Conservation (phyloP, 2,797 vertebrate genomes). For the Antennarius maculatus region DNA sequence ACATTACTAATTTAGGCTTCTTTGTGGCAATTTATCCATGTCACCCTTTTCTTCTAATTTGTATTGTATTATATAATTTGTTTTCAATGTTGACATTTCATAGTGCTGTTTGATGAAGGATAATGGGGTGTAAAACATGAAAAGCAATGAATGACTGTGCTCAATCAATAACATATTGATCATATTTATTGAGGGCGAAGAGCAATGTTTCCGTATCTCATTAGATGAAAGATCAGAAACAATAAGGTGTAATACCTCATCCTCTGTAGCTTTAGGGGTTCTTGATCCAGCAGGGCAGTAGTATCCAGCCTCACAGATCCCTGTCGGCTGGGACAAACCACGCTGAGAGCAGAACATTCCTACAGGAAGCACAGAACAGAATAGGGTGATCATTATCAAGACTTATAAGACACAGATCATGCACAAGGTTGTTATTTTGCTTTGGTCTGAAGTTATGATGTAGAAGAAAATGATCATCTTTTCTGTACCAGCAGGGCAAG, state of each 20-base stretch:
- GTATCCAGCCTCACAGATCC: constrained; percentile 86
- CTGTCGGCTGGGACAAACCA: constrained; percentile 85
- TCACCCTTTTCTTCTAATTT: too few species aligned
- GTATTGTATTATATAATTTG: too few species aligned
- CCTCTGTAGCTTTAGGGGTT: constrained; percentile 82
- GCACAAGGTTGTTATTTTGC: background rate
- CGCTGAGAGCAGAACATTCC: constrained; percentile 88
- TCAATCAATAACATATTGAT: background rate
- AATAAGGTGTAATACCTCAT: constrained; percentile 75
- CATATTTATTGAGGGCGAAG: background rate
- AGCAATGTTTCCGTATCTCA: background rate
- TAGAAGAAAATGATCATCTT: background rate
- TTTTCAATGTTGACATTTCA: too few species aligned
- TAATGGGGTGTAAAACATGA: background rate
- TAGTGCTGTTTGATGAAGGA: background rate
- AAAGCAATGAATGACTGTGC: background rate
- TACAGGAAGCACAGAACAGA: constrained; percentile 53
- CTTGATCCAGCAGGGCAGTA: constrained; percentile 86
- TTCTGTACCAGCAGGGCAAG: constrained; percentile 84
- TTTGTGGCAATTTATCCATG: too few species aligned
- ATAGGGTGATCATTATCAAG: background rate
- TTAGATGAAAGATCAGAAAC: background rate
- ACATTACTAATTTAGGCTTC: too few species aligned
- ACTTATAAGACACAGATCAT: background rate
- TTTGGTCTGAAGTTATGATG: background rate